These are phyloP conservation scores for Macrostomum lignano DNA, from an alignment of 1,140 invertebrate genomes.

Conservation along the genomic window DNA sequence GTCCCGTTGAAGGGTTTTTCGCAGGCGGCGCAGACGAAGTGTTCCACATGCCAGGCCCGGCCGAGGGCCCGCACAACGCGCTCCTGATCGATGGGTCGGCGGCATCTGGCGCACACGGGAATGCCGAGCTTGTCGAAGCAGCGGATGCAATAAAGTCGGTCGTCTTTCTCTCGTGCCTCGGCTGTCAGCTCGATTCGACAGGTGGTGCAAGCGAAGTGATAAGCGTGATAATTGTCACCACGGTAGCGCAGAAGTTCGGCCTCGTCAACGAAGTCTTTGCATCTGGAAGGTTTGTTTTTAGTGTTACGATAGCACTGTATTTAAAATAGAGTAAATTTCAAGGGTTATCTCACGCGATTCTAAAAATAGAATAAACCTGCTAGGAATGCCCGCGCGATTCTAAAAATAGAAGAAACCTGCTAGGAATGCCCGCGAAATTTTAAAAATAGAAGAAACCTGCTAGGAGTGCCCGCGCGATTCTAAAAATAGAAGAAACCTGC, in stretches of 20 bases:
- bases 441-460: too few relatives aligned
- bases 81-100: conserved; percentile 69
- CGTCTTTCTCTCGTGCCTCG: conserved; percentile 70
- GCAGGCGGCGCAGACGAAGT: conserved; percentile 97
- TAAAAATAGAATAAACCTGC: too few relatives aligned
- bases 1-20: conserved; percentile 96
- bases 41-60: conserved; percentile 98
- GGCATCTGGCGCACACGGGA: conserved; percentile 75
- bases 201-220: conserved; percentile 85
- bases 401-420: too few relatives aligned
- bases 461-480: too few relatives aligned
- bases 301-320: too few relatives aligned
- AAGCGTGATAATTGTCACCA: conserved; percentile 88
- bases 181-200: conserved; percentile 41
- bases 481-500: too few relatives aligned
- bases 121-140: conserved; percentile 97
- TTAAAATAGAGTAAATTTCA: too few relatives aligned
- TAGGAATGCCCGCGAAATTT: too few relatives aligned
- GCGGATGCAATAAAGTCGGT: conserved; percentile 76
- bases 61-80: conserved; percentile 80
- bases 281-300: conserved; percentile 4
- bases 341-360: too few relatives aligned
- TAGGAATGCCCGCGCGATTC: too few relatives aligned
- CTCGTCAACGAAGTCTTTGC: conserved; percentile 49
- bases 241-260: conserved; percentile 66